A percentile compares a stretch with the other conserved stretches of the same genome.
Evolutionary conservation across 2,797 vertebrate genomes (phyloP).

Genomic region (Mormyrops attenuatus): DNA sequence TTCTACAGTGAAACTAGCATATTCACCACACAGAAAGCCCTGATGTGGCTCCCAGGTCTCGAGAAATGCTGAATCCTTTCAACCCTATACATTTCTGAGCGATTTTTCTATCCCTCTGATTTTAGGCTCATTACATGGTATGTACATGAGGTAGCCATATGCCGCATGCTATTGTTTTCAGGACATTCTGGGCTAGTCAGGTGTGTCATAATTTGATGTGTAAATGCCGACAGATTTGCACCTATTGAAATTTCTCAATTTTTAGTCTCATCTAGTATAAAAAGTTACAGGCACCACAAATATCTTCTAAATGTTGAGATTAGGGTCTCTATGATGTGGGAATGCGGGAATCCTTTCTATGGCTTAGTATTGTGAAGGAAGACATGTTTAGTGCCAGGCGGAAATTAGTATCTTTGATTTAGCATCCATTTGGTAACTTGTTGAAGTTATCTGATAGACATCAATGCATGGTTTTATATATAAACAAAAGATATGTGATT

Average conservation of each 20-base stretch:
- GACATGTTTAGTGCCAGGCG: neutral
- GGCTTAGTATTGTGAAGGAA: neutral
- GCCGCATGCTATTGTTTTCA: neutral
- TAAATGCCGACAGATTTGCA: too few relatives aligned
- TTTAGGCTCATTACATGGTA: neutral
- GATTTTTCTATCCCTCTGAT: neutral
- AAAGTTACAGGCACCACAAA: neutral
- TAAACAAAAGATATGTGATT: neutral
- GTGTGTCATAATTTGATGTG: neutral
- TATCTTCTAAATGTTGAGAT: neutral
- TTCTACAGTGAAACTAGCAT: neutral
- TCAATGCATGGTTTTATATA: neutral
- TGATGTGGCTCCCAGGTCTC: neutral
- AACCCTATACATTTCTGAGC: neutral
- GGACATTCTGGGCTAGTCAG: neutral
- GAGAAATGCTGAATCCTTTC: neutral
- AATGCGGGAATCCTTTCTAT: neutral
- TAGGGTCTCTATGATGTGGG: neutral
- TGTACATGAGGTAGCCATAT: neutral
- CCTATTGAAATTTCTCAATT: neutral
- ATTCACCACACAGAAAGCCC: neutral
- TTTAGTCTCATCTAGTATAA: neutral
- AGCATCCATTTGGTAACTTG: neutral
- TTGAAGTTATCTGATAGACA: neutral
- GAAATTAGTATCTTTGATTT: neutral